These are phyloP conservation scores for Bos javanicus DNA, from an alignment of 2,113 vertebrate genomes.

Conservation along the genomic window DNA sequence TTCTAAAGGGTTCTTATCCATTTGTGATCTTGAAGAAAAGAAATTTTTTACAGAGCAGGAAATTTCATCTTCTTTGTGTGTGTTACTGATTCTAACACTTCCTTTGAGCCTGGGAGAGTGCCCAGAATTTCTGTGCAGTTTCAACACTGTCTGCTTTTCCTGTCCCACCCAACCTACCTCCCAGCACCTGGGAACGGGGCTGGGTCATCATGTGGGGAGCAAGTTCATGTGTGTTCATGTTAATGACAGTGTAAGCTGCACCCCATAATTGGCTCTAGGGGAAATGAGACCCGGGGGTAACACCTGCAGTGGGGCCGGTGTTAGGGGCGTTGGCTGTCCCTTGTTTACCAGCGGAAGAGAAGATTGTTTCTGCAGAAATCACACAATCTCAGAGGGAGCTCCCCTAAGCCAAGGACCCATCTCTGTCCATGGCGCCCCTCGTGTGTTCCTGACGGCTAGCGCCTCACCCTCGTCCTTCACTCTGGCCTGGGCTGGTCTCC, in stretches of 20 bases:
- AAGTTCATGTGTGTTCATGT: not conserved
- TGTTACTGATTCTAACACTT: not conserved
- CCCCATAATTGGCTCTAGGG: not conserved
- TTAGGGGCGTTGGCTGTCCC: not conserved
- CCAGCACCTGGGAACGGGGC: not conserved
- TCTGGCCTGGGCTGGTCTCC: not conserved
- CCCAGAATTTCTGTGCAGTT: not conserved
- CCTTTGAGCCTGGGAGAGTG: not conserved
- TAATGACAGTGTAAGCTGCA: not conserved
- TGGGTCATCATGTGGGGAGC: no score
- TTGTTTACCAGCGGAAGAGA: not conserved
- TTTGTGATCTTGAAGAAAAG: not conserved
- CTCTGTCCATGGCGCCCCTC: not conserved
- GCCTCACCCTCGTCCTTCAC: not conserved
- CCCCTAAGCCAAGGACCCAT: no score
- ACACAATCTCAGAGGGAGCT: not conserved
- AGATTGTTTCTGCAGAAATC: not conserved
- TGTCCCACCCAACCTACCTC: rapidly evolving
- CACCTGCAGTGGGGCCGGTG: rapidly evolving
- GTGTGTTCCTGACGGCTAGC: not conserved
- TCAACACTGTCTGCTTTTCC: not conserved
- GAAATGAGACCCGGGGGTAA: not conserved
- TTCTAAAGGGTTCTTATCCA: not conserved
- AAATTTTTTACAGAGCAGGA: not conserved
- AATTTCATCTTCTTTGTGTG: not conserved